These are phyloP conservation scores for Acanthococcus lagerstroemiae DNA, from an alignment of 2,888 invertebrate genomes.

Conservation along the genomic window DNA sequence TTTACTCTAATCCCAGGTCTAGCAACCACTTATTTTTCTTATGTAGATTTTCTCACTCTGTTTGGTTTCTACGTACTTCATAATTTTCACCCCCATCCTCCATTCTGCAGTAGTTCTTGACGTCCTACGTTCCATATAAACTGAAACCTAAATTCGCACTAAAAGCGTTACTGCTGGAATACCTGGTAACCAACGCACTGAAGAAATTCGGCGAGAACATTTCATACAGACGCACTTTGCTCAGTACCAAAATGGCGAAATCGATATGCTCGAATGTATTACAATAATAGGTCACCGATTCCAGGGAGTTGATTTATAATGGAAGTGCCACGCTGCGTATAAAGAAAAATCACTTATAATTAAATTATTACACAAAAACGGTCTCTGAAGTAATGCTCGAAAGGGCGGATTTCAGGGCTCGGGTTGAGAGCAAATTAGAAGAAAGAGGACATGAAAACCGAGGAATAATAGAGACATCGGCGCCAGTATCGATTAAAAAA, in stretches of 20 bases:
- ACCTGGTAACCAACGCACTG: neutral
- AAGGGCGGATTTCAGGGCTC: too few relatives aligned
- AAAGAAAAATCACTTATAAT: too few relatives aligned
- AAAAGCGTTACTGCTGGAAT: neutral
- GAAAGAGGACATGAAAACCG: too few relatives aligned
- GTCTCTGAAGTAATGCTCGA: too few relatives aligned
- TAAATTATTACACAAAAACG: too few relatives aligned
- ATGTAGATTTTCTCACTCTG: too few relatives aligned
- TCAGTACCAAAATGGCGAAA: neutral
- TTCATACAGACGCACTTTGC: neutral
- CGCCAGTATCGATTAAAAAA: conserved; percentile 40
- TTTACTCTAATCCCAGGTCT: too few relatives aligned
- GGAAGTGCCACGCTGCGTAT: too few relatives aligned
- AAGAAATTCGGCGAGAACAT: neutral
- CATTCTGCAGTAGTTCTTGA: neutral
- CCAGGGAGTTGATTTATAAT: neutral
- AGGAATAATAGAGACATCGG: conserved; percentile 39
- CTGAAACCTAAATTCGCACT: neutral
- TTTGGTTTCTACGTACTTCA: too few relatives aligned
- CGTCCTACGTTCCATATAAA: neutral
- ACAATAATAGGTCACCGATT: neutral
- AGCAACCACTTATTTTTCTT: too few relatives aligned
- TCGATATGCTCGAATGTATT: neutral
- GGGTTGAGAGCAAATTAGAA: too few relatives aligned
- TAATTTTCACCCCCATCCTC: neutral